These are phyloP conservation scores for Drosophila mulleri DNA, from an alignment of 2,888 invertebrate genomes.

Conservation along the genomic window DNA sequence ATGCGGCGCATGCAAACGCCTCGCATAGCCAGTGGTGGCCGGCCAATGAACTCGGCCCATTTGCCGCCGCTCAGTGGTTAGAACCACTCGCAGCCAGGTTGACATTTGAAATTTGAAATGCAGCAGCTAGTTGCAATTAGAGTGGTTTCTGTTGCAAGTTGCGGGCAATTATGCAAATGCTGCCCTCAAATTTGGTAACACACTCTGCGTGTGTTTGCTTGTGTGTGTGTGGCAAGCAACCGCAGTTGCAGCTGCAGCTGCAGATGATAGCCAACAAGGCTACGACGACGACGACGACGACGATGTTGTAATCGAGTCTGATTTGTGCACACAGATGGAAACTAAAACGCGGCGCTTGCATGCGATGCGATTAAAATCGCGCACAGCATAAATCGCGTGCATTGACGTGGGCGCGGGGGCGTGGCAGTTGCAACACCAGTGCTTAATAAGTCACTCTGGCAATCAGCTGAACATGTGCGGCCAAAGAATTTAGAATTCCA, in stretches of 20 bases:
- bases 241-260: conserved; percentile 12
- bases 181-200: conserved; percentile 51
- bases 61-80: conserved; percentile 19
- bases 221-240: conserved; percentile 22
- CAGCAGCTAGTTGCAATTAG: conserved; percentile 48
- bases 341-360: conserved; percentile 45
- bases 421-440: conserved; percentile 25
- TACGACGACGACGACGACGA: conserved; percentile 20
- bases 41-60: conserved; percentile 43
- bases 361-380: conserved; percentile 23
- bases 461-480: conserved; percentile 16
- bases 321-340: conserved; percentile 29
- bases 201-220: conserved; percentile 4
- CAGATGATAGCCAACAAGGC: conserved; percentile 36
- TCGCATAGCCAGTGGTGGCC: conserved; percentile 2
- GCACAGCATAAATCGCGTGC: conserved; percentile 41
- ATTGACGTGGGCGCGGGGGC: neutral
- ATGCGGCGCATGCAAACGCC: neutral
- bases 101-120: conserved; percentile 57
- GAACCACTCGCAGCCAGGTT: conserved; percentile 38
- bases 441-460: conserved; percentile 31
- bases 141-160: conserved; percentile 28
- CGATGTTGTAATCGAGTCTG: conserved; percentile 52
- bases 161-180: conserved; percentile 55
- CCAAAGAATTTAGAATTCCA: neutral